A percentile compares a stretch with the other conserved stretches of the same genome.
Evolutionary conservation across 2,113 vertebrate species (phyloP).

Genomic region (Neolamprologus sp.): DNA sequence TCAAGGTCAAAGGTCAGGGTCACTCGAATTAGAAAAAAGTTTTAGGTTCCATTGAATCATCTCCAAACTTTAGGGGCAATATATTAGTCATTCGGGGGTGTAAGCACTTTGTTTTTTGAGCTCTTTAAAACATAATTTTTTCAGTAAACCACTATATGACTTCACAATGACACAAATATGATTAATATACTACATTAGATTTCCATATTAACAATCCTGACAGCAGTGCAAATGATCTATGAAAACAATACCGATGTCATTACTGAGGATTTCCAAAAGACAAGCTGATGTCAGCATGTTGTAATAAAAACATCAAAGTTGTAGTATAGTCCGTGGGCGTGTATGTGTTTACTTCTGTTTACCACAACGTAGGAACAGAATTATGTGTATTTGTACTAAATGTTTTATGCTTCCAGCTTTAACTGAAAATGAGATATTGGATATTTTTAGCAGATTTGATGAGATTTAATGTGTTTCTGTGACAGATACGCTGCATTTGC

Average conservation of each 20-base stretch:
- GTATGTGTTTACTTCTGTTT: not conserved
- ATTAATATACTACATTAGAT: not conserved
- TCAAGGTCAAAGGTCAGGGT: not conserved
- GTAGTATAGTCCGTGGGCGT: not conserved
- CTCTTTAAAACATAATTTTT: not conserved
- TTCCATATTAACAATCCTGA: not conserved
- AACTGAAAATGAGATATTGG: not conserved
- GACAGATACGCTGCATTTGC: not conserved
- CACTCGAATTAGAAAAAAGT: not conserved
- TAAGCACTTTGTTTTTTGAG: not conserved
- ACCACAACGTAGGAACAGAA: not conserved
- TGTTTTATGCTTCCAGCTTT: not conserved
- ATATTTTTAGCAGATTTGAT: not conserved
- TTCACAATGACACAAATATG: not conserved
- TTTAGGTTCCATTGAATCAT: not conserved
- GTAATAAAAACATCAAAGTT: not conserved
- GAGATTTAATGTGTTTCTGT: not conserved
- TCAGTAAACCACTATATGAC: not conserved
- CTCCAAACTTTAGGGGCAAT: not conserved
- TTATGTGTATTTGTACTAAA: not conserved
- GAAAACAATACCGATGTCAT: not conserved
- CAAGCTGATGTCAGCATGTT: not conserved
- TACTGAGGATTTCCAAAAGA: not conserved
- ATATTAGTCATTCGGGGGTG: not conserved
- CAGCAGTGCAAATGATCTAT: not conserved